Base-by-base conservation (phyloP, 2,888 invertebrate species). In the Amphipoea lucens region DNA sequence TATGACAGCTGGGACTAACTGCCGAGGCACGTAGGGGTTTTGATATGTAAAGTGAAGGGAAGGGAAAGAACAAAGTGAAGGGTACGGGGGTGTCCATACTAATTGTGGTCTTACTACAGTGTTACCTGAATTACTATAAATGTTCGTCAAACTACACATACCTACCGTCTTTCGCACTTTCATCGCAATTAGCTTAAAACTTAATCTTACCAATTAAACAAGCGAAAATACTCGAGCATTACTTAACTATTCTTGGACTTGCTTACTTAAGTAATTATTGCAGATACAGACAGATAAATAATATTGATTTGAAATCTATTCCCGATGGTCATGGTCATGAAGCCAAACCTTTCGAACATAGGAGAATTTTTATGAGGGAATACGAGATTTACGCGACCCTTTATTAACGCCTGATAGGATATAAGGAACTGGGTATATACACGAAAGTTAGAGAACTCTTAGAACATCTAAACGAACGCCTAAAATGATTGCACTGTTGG, bases 131-230 rank as follows among this genome's bases (percentile, higher is more conserved):
- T 23, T 23, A 23, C 4, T 81, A n/a, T 9, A 6, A 5, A 65
- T 45, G 14, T 40, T 60, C 12, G 1, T 42, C 0, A 36, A 23
- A 42, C n/a, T 60, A 60, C 11, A 60, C 12, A 23, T 6, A n/a
- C 6, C n/a, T 20, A 62, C 12, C 6, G 17, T 23, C 3, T 20
- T 62, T 42, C 7, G 1, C 17, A 42, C 6, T 60, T 42, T 54
- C 2, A n/a, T 48, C 23, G 12, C 57, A 81, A 73, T 79, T 66
- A 79, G 29, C 40, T 23, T 73, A 65, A 73, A 57, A 51, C 29
- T 63, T 48, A 81, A 66, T 51, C 29, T 29, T n/a, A 14, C 29
- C 29, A 12, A 23, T 20, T 81, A 54, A n/a, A 54, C 11, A 54
- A 80, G 29, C 42, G 20, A 12, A 60, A 74, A 4, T 36, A 36